A percentile compares a stretch with the other conserved stretches of the same genome.
Conservation (phyloP, 2,113 vertebrate genomes). For the Passer domesticus region DNA sequence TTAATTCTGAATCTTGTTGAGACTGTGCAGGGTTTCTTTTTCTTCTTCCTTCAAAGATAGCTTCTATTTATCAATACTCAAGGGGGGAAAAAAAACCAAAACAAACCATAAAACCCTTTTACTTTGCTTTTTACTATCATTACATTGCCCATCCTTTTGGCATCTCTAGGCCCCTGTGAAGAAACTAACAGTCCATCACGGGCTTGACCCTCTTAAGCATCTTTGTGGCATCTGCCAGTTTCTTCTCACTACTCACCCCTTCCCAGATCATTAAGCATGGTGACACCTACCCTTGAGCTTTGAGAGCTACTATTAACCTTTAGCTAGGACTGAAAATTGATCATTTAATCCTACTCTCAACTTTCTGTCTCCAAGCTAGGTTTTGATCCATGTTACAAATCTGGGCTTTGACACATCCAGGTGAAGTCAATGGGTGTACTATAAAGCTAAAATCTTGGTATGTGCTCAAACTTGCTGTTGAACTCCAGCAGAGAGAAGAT, state of each 20-base stretch:
- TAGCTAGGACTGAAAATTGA: slow-evolving; percentile 1
- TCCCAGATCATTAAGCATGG: background rate
- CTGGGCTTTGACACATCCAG: background rate
- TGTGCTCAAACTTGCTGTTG: background rate
- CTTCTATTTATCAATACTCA: background rate
- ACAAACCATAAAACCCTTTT: background rate
- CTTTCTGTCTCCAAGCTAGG: background rate
- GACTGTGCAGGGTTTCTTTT: background rate
- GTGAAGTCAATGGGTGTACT: background rate
- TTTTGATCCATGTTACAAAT: slow-evolving; percentile 6
- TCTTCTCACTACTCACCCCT: background rate
- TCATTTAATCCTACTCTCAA: background rate
- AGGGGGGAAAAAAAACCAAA: too few relatives aligned
- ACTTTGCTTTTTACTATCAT: background rate
- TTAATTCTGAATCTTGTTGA: background rate
- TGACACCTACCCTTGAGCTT: background rate
- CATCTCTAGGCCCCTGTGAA: background rate
- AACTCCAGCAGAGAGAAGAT: background rate
- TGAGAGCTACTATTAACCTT: background rate
- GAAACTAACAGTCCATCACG: background rate
- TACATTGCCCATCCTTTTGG: background rate
- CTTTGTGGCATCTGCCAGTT: background rate
- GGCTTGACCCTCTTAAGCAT: background rate
- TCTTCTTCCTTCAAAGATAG: background rate
- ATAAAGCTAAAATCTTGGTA: background rate